Conservation (phyloP, 1,140 invertebrate species). For the Gonatopus flavifemur region DNA sequence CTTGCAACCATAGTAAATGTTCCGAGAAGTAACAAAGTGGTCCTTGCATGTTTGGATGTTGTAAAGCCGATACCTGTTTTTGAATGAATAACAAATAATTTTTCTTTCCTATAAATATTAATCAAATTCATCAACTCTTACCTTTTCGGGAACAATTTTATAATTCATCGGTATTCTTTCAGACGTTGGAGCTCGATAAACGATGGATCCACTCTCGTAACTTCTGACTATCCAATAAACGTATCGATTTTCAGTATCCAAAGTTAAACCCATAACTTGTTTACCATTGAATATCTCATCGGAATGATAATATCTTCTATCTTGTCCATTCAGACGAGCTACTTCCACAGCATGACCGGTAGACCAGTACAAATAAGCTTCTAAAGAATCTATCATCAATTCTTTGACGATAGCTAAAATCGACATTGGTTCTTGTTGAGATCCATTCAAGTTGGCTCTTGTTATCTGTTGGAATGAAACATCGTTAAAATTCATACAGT, state of each 20-base stretch:
- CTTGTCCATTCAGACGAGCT: conserved; percentile 75
- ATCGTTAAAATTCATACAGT: background rate
- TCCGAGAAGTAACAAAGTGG: conserved; percentile 79
- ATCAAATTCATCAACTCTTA: no score
- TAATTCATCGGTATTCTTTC: conserved; percentile 52
- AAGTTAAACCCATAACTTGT: conserved; percentile 79
- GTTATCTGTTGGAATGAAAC: conserved; percentile 60
- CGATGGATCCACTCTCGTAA: conserved; percentile 68
- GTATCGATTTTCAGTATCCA: conserved; percentile 72
- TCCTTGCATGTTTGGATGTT: conserved; percentile 60
- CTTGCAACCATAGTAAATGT: conserved; percentile 78
- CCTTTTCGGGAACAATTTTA: conserved; percentile 51
- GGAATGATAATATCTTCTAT: conserved; percentile 71
- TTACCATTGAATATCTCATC: conserved; percentile 77
- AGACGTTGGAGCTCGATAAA: conserved; percentile 69
- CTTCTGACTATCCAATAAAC: conserved; percentile 81
- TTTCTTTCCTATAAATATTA: no score
- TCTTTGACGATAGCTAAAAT: conserved; percentile 78
- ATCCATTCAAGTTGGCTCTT: conserved; percentile 67
- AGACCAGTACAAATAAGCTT: conserved; percentile 86
- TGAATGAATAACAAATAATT: no score
- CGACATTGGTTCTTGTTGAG: conserved; percentile 73
- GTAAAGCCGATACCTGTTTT: conserved; percentile 54
- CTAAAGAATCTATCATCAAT: conserved; percentile 77
- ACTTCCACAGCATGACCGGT: conserved; percentile 80